These are phyloP conservation scores for cattle (Bos taurus) DNA, from an alignment of 2,113 vertebrate genomes.

Conservation along the genomic window DNA sequence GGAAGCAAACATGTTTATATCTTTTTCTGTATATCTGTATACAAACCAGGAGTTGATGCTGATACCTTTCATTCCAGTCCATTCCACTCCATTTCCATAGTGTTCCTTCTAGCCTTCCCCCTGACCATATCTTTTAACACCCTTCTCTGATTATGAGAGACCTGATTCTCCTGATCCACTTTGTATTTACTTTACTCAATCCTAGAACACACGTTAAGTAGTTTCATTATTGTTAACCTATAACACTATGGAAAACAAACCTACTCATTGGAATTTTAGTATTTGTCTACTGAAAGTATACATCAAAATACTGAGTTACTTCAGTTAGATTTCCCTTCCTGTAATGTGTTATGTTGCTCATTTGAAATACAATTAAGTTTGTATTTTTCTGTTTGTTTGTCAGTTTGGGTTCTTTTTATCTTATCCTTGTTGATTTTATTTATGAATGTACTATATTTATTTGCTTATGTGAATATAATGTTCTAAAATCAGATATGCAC, in stretches of 20 bases:
- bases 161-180: background rate
- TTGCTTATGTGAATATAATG: background rate
- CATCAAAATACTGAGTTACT: background rate
- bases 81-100: background rate
- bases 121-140: background rate
- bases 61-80: background rate
- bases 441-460: background rate
- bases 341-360: background rate
- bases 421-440: background rate
- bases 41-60: background rate
- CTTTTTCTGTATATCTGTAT: background rate
- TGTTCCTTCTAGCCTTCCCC: background rate
- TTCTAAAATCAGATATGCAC: background rate
- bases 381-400: background rate
- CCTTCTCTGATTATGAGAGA: background rate
- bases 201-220: background rate
- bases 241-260: background rate
- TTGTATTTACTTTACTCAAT: background rate
- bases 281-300: background rate
- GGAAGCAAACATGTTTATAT: background rate
- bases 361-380: slow-evolving; percentile 9
- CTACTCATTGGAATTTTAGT: background rate
- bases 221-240: background rate
- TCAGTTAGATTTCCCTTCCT: background rate
- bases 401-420: background rate